Evolutionary conservation across 2,113 vertebrate species (phyloP), one percentile per base, ranked within the genome.

Genomic region (Erinaceus europaeus): DNA sequence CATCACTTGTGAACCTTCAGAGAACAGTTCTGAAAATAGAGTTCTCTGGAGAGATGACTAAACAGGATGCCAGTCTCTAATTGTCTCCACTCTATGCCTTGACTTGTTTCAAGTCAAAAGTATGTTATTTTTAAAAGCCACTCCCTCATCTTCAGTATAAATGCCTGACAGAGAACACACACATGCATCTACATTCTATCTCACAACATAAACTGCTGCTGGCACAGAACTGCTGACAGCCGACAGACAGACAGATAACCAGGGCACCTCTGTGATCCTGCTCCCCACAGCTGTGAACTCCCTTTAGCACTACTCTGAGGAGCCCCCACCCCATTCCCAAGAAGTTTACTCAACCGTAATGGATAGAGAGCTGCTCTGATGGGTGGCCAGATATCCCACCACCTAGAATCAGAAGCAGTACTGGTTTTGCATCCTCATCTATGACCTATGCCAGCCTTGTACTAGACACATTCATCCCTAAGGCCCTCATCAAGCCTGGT

Each of bases 11-110:
- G 80, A 93, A 94, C 74, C 88, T 90, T 84, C 65, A 80, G n/a
- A 61, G 90, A 96, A 92, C 8, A 79, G 77, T 36, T 94, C 83
- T 96, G 91, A 92, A 96, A 96, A 96, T 32, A 96, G 93, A 94
- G 64, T 25, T 95, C 79, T 93, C 93, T 36, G 44, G 76, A 93
- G 76, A 77, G 93, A 96, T 90, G 80, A 96, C 87, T 90, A 74
- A 95, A 90, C 59, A 81, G 21, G n/a, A 93, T 92, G 91, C 55
- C 7, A 77, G 2, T 81, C 52, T 94, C 86, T 94, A 94, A 93
- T 72, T 84, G 79, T 65, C 62, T 90, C 68, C 71, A 90, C 18
- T 86, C 67, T 84, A 42, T 46, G 25, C 53, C 89, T 94, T 84
- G 65, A 96, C 78, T 90, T 94, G 89, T 82, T 80, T 84, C 73